Conservation (phyloP, 2,888 invertebrate genomes). For the Sepioteuthis lessoniana region DNA sequence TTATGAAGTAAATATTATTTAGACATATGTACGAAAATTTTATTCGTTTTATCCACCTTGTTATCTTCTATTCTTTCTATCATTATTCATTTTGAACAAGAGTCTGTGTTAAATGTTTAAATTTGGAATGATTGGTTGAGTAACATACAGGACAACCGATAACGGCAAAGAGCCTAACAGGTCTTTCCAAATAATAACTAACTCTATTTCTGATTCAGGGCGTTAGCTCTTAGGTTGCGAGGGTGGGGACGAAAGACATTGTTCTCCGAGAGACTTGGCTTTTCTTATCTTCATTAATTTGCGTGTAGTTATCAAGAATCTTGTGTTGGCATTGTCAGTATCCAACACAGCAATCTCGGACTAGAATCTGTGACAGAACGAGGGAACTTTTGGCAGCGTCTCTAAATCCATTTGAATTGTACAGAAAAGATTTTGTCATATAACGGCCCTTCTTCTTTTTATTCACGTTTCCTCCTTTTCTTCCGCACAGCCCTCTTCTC, state of each 20-base stretch:
- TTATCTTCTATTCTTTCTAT: neutral
- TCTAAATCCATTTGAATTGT: neutral
- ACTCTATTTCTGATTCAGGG: neutral
- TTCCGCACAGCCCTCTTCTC: rapidly evolving
- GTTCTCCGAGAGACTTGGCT: neutral
- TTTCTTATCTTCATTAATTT: constrained; percentile 3
- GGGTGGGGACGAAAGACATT: neutral
- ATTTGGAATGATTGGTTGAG: neutral
- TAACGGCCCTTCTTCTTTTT: neutral
- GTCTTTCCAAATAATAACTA: neutral
- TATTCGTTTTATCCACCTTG: neutral
- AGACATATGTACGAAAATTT: neutral
- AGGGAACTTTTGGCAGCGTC: neutral
- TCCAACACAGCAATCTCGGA: neutral
- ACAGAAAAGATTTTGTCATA: neutral
- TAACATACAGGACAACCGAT: neutral
- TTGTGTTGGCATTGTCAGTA: neutral
- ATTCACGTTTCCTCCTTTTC: neutral
- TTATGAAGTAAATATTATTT: no score
- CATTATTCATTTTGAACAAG: neutral
- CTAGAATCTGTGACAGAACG: neutral
- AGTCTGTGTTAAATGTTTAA: neutral
- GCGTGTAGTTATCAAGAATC: neutral
- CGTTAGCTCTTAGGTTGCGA: neutral
- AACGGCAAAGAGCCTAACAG: neutral